Percentiles rank a stretch among this genome's conserved stretches.
Conservation (phyloP, 1,140 invertebrate species). For the Liolophura sinensis region DNA sequence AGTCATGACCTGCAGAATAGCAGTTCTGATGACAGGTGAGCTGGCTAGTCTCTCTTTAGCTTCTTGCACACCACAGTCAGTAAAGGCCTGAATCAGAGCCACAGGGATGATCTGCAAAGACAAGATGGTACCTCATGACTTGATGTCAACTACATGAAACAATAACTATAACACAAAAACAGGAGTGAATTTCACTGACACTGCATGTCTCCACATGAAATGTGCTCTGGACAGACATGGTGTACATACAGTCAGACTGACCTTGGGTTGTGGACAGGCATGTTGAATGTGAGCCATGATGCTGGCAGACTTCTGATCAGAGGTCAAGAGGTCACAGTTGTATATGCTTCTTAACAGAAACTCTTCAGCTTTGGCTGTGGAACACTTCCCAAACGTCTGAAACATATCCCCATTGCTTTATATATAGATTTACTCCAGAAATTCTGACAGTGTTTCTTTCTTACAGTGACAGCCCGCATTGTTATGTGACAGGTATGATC, state of each 20-base stretch:
- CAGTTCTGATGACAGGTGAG: conserved; percentile 35
- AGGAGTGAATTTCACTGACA: not conserved
- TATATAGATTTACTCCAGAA: not conserved
- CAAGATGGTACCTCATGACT: conserved; percentile 2
- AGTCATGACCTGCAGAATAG: conserved; percentile 10
- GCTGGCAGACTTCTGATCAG: conserved; percentile 8
- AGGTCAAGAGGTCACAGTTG: conserved; percentile 27
- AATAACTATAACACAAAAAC: not conserved
- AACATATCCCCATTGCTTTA: not conserved
- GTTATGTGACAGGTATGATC: no score
- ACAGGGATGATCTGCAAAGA: conserved; percentile 37
- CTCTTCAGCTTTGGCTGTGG: conserved; percentile 19
- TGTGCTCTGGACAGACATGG: not conserved
- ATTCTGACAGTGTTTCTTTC: no score
- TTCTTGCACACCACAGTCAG: conserved; percentile 23
- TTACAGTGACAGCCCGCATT: no score
- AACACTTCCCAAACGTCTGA: conserved; percentile 23
- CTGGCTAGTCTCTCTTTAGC: conserved; percentile 26
- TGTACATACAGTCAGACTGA: conserved; percentile 19
- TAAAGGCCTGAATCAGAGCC: conserved; percentile 34
- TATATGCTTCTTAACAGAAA: conserved; percentile 45
- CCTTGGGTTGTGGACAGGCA: conserved; percentile 35
- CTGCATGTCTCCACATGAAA: not conserved
- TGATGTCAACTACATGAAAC: no score
- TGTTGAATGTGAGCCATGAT: conserved; percentile 32